These are phyloP conservation scores for Ailurus styani DNA, from an alignment of 2,113 vertebrate species.

Conservation along the genomic window DNA sequence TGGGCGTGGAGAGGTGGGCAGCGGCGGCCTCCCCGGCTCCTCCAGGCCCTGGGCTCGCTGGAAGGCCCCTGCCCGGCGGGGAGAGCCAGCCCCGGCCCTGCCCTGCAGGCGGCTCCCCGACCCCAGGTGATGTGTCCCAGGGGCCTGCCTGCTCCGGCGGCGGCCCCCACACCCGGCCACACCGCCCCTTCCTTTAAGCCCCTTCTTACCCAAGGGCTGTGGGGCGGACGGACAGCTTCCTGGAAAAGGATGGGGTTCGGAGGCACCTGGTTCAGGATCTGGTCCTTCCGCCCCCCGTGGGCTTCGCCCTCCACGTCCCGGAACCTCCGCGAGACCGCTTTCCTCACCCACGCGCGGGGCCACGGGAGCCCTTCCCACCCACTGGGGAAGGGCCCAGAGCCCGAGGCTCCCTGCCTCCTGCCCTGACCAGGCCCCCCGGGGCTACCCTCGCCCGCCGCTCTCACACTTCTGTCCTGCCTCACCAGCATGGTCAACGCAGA, in stretches of 20 bases:
- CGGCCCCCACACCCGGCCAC: conserved; percentile 79
- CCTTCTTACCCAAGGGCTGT: not conserved
- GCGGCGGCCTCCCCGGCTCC: not conserved
- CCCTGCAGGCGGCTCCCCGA: not conserved
- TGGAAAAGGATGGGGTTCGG: not conserved
- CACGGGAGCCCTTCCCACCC: not conserved
- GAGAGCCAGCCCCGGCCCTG: not conserved
- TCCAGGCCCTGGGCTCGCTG: not conserved
- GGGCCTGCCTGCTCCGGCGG: not conserved
- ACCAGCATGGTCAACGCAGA: conserved; percentile 93
- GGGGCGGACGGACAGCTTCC: conserved; percentile 80
- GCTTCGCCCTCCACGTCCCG: not conserved
- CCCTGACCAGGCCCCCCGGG: accelerated
- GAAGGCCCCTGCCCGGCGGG: not conserved
- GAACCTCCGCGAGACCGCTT: not conserved
- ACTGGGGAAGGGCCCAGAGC: too few relatives aligned
- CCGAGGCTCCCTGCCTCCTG: not conserved
- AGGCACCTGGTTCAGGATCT: not conserved
- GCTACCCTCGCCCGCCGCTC: accelerated
- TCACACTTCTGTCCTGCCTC: accelerated
- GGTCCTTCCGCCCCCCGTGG: conserved; percentile 25
- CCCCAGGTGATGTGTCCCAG: not conserved
- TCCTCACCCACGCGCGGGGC: not conserved
- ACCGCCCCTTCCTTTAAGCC: conserved; percentile 8
- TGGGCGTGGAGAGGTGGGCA: conserved; percentile 88